A percentile compares a stretch with the other conserved stretches of the same genome.
Evolutionary conservation across 2,797 vertebrate genomes (phyloP).

Genomic region (Phoebastria nigripes): DNA sequence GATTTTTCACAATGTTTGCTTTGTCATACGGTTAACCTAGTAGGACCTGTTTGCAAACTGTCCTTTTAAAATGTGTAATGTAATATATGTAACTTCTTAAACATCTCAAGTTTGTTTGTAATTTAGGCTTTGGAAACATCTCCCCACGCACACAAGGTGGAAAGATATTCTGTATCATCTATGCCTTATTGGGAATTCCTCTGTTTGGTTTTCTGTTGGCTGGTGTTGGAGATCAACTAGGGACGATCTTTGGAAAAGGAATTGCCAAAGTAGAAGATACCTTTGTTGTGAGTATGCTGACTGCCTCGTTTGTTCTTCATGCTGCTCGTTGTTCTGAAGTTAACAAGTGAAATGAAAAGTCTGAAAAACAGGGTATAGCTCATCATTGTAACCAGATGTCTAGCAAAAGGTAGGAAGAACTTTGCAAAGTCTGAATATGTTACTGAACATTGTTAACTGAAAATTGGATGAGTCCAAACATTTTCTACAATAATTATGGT

Average conservation of each 20-base stretch:
- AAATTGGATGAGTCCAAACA: background rate
- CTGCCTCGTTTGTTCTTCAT: background rate
- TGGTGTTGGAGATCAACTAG: slow-evolving; percentile 95
- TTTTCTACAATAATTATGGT: background rate
- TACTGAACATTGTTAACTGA: background rate
- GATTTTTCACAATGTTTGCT: background rate
- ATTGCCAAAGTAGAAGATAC: slow-evolving; percentile 96
- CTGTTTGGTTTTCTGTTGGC: slow-evolving; percentile 96
- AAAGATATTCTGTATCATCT: slow-evolving; percentile 97
- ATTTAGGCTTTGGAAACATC: slow-evolving; percentile 95
- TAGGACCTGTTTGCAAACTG: background rate
- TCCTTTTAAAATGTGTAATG: background rate
- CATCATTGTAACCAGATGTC: background rate
- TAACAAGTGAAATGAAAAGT: background rate
- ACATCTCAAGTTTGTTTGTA: slow-evolving; percentile 46
- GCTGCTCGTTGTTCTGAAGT: background rate
- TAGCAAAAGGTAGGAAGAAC: background rate
- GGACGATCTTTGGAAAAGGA: slow-evolving; percentile 97
- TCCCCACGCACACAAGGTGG: slow-evolving; percentile 95
- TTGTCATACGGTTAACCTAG: background rate
- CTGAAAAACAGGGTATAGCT: background rate
- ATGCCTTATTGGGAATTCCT: slow-evolving; percentile 95
- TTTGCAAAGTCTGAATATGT: background rate
- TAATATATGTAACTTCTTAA: slow-evolving; percentile 34
- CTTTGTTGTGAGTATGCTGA: slow-evolving; percentile 86